Evolutionary conservation across 2,113 vertebrate genomes (phyloP).

Genomic region (Bostrychus sinensis): DNA sequence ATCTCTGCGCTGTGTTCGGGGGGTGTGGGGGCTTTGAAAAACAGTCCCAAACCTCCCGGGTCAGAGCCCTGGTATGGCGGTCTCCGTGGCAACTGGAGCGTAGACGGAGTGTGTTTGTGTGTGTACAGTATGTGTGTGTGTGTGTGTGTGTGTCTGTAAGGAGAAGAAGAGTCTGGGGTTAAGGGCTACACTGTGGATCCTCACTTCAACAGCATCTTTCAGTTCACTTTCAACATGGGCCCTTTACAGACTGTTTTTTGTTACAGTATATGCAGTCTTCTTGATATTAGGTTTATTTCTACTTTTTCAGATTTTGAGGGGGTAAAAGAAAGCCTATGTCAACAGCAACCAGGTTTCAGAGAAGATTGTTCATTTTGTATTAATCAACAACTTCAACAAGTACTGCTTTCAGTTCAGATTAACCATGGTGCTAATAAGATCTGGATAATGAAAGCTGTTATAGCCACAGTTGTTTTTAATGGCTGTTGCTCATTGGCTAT

Average conservation of each 20-base stretch:
- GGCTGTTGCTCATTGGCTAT: neutral
- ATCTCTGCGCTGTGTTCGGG: constrained; percentile 81
- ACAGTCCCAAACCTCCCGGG: constrained; percentile 87
- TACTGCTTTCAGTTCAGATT: no score
- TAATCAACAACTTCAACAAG: no score
- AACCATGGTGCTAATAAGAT: no score
- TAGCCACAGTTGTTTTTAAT: no score
- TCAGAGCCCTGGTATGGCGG: constrained; percentile 93
- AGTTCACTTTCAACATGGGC: constrained; percentile 5
- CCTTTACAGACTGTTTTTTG: neutral
- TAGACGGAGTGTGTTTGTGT: constrained; percentile 64
- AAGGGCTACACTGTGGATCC: constrained; percentile 33
- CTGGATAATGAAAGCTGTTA: no score
- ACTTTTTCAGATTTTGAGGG: no score
- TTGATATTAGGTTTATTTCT: neutral
- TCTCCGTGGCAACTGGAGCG: constrained; percentile 90
- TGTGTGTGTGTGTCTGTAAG: constrained; percentile 34
- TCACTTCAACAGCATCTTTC: constrained; percentile 38
- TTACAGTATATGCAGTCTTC: neutral
- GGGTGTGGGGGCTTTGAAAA: constrained; percentile 73
- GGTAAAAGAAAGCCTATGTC: no score
- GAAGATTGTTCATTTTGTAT: no score
- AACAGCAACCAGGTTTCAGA: no score
- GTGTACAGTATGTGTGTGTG: constrained; percentile 29
- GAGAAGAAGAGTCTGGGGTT: constrained; percentile 80